These are phyloP conservation scores for Dolomedes plantarius DNA, from an alignment of 2,888 invertebrate species.

Conservation along the genomic window DNA sequence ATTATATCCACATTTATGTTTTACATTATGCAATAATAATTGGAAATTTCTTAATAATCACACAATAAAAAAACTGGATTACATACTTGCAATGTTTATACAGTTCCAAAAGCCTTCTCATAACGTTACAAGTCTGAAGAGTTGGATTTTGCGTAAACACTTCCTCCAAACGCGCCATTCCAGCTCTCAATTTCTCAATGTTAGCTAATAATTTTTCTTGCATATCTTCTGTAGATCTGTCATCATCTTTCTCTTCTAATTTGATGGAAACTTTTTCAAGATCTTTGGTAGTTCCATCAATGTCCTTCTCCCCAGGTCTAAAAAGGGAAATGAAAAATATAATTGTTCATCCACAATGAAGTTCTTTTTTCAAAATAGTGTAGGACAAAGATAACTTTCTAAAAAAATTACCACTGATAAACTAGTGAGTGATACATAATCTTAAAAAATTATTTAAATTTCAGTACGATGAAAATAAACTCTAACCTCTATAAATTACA, in stretches of 20 bases:
- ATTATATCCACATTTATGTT: too few species aligned
- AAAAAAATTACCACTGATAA: too few species aligned
- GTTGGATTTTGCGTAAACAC: slow-evolving; percentile 87
- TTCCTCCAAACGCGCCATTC: slow-evolving; percentile 86
- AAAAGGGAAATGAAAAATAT: neutral
- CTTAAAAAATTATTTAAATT: too few species aligned
- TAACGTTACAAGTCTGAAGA: slow-evolving; percentile 84
- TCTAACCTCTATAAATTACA: too few species aligned
- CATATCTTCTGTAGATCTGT: slow-evolving; percentile 75
- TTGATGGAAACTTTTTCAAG: slow-evolving; percentile 46
- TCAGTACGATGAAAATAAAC: too few species aligned
- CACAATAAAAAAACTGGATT: too few species aligned
- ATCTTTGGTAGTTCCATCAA: slow-evolving; percentile 58
- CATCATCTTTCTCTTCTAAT: slow-evolving; percentile 43
- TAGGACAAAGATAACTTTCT: too few species aligned
- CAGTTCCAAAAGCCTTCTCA: slow-evolving; percentile 86
- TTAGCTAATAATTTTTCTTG: slow-evolving; percentile 84
- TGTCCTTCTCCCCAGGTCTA: slow-evolving; percentile 44
- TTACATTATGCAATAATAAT: too few species aligned
- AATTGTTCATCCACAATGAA: too few species aligned
- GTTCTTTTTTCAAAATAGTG: too few species aligned
- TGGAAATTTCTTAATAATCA: too few species aligned
- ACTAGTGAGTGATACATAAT: too few species aligned
- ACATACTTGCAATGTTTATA: slow-evolving; percentile 86
- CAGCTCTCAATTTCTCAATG: slow-evolving; percentile 85